These are phyloP conservation scores for Phylloscopus trochiloides DNA, from an alignment of 2,113 vertebrate genomes.

Conservation along the genomic window DNA sequence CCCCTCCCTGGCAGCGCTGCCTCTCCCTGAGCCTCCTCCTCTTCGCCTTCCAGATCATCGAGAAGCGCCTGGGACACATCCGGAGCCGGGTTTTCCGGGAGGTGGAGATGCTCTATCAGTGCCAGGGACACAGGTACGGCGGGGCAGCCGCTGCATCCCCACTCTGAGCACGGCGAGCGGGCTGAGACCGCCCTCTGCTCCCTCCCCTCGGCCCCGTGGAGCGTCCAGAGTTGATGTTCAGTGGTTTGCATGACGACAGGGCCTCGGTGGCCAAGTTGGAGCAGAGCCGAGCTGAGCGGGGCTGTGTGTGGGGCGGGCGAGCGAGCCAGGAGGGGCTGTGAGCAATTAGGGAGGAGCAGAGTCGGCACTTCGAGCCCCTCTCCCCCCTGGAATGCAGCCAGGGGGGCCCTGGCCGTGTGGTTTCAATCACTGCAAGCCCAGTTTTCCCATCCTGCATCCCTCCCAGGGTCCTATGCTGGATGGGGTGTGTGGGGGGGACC, in stretches of 20 bases:
- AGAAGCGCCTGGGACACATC: conserved; percentile 93
- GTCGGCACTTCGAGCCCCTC: background rate
- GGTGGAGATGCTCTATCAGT: conserved; percentile 99
- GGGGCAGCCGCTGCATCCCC: accelerated
- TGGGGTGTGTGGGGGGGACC: accelerated
- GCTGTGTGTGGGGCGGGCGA: background rate
- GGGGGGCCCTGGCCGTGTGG: background rate
- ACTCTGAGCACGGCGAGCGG: accelerated
- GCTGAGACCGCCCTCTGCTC: background rate
- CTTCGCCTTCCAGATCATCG: conserved; percentile 85
- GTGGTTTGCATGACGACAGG: background rate
- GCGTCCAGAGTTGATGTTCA: accelerated
- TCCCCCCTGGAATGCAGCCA: background rate
- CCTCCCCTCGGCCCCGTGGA: background rate
- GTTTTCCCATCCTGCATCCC: accelerated
- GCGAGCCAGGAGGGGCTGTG: background rate
- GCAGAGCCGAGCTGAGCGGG: background rate
- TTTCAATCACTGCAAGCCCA: background rate
- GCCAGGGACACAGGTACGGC: conserved; percentile 93
- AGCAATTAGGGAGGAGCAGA: background rate
- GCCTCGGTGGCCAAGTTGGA: background rate
- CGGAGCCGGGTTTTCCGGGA: conserved; percentile 94
- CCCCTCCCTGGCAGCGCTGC: background rate
- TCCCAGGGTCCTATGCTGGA: background rate
- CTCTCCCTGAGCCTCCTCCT: background rate